Conservation (phyloP, 2,888 invertebrate species). For the Eudiplozoon nipponicum region DNA sequence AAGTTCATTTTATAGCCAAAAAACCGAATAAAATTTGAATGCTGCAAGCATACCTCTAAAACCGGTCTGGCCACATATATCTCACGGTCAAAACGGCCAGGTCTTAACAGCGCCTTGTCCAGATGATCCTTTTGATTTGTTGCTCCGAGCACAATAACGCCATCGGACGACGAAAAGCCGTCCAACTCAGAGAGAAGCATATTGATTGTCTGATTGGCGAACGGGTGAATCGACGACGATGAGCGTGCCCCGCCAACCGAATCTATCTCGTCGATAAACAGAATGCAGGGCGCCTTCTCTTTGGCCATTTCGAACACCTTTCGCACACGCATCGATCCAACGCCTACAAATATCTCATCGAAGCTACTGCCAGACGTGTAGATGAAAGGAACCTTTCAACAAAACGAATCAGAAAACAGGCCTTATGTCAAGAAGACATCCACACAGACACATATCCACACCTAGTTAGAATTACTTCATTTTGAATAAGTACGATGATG, state of each 20-base stretch:
- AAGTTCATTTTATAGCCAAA: too few species aligned
- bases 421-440: too few species aligned
- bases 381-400: too few species aligned
- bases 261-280: conserved; percentile 97
- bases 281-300: conserved; percentile 67
- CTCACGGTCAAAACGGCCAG: conserved; percentile 86
- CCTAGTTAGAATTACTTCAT: too few species aligned
- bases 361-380: conserved; percentile 98
- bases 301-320: conserved; percentile 56
- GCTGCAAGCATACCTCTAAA: too few species aligned
- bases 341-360: conserved; percentile 85
- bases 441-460: too few species aligned
- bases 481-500: too few species aligned
- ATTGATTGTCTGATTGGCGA: conserved; percentile 96
- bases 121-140: conserved; percentile 76
- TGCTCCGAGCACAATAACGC: conserved; percentile 81
- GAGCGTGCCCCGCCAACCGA: conserved; percentile 83
- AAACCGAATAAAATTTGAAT: too few species aligned
- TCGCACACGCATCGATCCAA: conserved; percentile 65
- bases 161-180: conserved; percentile 36
- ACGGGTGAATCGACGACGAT: conserved; percentile 80
- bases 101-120: conserved; percentile 65
- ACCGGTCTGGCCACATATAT: conserved; percentile 52
- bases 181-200: conserved; percentile 93
- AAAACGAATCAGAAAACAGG: too few species aligned